Percentiles rank a stretch among this genome's conserved stretches.
Evolutionary conservation across 1,140 invertebrate genomes (phyloP).

Genomic region (Saccostrea cuccullata): DNA sequence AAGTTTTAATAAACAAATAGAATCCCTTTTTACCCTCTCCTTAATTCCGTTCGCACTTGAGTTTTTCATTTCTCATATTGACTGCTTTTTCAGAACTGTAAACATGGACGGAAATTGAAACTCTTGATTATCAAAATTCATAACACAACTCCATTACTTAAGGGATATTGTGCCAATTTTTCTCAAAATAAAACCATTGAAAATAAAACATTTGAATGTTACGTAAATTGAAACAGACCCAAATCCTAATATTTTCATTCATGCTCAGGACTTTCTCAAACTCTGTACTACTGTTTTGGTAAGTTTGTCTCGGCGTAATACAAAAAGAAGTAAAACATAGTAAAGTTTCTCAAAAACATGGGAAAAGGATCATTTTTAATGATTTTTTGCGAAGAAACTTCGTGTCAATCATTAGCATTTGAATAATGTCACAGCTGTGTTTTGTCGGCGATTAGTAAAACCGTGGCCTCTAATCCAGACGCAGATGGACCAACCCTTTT

Average conservation of each 20-base stretch:
- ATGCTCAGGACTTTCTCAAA: constrained; percentile 19
- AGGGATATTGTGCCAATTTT: constrained; percentile 23
- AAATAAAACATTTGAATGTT: constrained; percentile 28
- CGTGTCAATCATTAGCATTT: constrained; percentile 35
- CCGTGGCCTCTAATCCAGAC: background rate
- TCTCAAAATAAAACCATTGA: constrained; percentile 32
- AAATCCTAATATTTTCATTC: constrained; percentile 36
- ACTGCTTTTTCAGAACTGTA: constrained; percentile 6
- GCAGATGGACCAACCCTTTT: constrained; percentile 19
- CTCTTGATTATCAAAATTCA: constrained; percentile 36
- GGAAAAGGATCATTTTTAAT: constrained; percentile 31
- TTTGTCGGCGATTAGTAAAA: constrained; percentile 32
- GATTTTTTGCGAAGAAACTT: constrained; percentile 24
- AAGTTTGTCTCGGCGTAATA: constrained; percentile 14
- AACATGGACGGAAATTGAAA: background rate
- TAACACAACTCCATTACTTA: constrained; percentile 32
- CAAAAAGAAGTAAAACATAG: constrained; percentile 20
- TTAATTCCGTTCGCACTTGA: background rate
- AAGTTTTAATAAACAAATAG: background rate
- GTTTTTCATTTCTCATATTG: constrained; percentile 10
- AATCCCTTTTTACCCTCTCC: background rate
- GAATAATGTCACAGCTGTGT: constrained; percentile 37
- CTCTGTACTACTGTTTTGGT: constrained; percentile 20
- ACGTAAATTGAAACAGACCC: constrained; percentile 31
- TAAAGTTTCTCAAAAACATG: constrained; percentile 17